Base-by-base conservation (phyloP, 2,797 vertebrate genomes). In the Sebastolobus altivelis region DNA sequence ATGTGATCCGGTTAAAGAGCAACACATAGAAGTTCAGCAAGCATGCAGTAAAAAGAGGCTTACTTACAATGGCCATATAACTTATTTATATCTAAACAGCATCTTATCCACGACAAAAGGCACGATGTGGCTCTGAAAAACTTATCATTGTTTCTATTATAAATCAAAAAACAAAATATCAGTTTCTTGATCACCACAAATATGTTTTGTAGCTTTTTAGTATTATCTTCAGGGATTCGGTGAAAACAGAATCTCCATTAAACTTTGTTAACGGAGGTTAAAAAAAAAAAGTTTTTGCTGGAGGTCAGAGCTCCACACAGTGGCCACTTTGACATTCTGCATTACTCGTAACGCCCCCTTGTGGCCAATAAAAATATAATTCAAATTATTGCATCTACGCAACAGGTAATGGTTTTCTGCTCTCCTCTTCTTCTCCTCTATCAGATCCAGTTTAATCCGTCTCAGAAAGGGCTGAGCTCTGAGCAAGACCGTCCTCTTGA, bases 41-140 rank as follows among this genome's bases (percentile, higher is more conserved):
- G 40, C 35, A 46, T 40, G 63, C 65, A 70, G 83, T 58, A 65
- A 75, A 85, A 80, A 84, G 68, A 86, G 77, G 81, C 65, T 65
- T n/a, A 20, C 67, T n/a, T 67, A 63, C 40, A 13, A 29, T 46
- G 55, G 58, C 67, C n/a, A 20, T 4, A 13, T 37, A 75, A 59
- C 58, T 82, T 59, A 78, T 83, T 67, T 71, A 40, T 72, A 79
- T 25, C 29, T 52, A 49, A 75, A 63, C 18, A 12, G 33, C 31
- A 56, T 31, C n/a, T 40, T 13, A 52, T 62, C 29, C 66, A 55
- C 8, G 37, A 35, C 18, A 40, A 12, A 65, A 65, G 65, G 65
- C 43, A 46, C 3, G 20, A 20, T 7, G 35, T 35, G 65, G 65
- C 46, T 83, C 52, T 78, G 62, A 55, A 61, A 74, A 79, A 46